Conservation (phyloP, 1,140 invertebrate species). For the Drosophila mojavensis region DNA sequence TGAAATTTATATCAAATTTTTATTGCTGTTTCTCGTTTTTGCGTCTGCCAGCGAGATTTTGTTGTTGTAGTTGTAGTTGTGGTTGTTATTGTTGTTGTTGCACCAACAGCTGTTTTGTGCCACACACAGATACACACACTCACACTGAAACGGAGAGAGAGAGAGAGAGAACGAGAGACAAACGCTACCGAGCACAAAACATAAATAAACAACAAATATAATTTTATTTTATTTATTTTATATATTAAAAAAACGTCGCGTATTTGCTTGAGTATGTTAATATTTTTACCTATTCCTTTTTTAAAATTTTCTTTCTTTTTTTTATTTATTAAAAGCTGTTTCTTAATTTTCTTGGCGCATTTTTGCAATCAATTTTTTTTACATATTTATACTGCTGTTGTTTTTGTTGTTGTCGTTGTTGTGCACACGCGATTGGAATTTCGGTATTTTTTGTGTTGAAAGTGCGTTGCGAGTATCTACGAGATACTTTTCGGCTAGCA, state of each 20-base stretch:
- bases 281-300: conserved; percentile 8
- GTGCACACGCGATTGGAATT: conserved; percentile 51
- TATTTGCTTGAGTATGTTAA: conserved; percentile 31
- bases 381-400: conserved; percentile 23
- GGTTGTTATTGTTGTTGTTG: conserved; percentile 45
- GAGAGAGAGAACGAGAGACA: conserved; percentile 1
- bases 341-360: conserved; percentile 57
- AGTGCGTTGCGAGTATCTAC: conserved; percentile 27
- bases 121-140: conserved; percentile 44
- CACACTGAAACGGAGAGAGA: background rate
- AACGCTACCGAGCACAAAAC: conserved; percentile 34
- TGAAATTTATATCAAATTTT: conserved; percentile 15
- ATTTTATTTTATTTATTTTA: conserved; percentile 20
- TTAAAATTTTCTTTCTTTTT: conserved; percentile 8
- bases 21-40: conserved; percentile 5
- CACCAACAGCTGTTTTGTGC: conserved; percentile 70
- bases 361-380: conserved; percentile 49
- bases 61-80: conserved; percentile 44
- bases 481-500: conserved; percentile 29
- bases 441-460: conserved; percentile 21
- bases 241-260: conserved; percentile 38
- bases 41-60: conserved; percentile 25
- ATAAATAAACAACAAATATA: conserved; percentile 71
- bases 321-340: conserved; percentile 16
- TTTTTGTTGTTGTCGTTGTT: conserved; percentile 30